Evolutionary conservation across 2,888 invertebrate species (phyloP), one percentile per base, ranked within the genome.

Genomic region (Rhyacophila evoluta): DNA sequence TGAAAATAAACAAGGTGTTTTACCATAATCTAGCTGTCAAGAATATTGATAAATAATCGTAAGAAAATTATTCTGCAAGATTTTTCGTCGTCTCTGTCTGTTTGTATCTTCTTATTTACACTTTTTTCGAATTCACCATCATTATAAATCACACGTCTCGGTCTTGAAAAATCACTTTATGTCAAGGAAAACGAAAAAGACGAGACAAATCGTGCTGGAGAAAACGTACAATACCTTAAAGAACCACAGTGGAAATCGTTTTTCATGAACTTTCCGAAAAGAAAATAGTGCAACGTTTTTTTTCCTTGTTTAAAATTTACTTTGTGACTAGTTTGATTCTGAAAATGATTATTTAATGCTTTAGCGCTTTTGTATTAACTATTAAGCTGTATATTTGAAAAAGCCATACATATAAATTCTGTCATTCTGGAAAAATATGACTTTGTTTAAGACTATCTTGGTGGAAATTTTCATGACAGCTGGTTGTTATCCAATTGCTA

Each of bases 91-190:
- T 55, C 25, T 55, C 19, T 10, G 10, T 55, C 25, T 25, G 55
- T 55, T 55, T 19, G 41, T 41, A 15, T 15, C n/a, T n/a, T 41
- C 15, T 15, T 15, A 6, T n/a, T 41, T 38, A 3, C 38, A n/a
- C n/a, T 38, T n/a, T 38, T n/a, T 38, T 39, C 39, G 39, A 15
- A 39, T 39, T 39, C 15, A 10, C 25, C 25, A 55, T 55, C 55
- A 55, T 55, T 55, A 55, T 55, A 55, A 19, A 55, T 8, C 25
- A 55, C 55, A 55, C 55, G 55, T 19, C 19, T 3, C 55, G 8
- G 55, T 25, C 19, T 55, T 55, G 55, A 55, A 55, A 55, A 55
- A 55, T 55, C 55, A 55, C 55, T 55, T 55, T 55, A 15, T 19
- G 55, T 55, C 55, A 19, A 10, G 25, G 10, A 19, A 8, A 25